These are phyloP conservation scores for Zonitis immaculata DNA, from an alignment of 2,888 invertebrate genomes.

Conservation along the genomic window DNA sequence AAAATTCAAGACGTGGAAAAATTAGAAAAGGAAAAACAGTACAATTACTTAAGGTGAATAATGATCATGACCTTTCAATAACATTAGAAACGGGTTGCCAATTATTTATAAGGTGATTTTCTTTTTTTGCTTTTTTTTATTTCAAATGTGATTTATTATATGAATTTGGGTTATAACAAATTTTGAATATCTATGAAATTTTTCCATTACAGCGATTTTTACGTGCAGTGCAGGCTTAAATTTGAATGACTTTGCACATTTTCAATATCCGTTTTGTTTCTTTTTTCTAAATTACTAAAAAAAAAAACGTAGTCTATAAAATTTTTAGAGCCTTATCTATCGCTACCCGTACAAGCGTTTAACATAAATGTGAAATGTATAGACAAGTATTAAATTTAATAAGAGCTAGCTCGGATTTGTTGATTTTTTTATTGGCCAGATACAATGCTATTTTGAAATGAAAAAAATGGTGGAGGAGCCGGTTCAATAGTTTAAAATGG, in stretches of 20 bases:
- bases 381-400: neutral
- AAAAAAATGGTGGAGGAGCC: too few species aligned
- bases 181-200: slow-evolving; percentile 30
- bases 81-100: neutral
- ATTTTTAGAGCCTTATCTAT: slow-evolving; percentile 15
- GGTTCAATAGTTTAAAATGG: too few species aligned
- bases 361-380: neutral
- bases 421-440: neutral
- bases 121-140: neutral
- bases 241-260: slow-evolving; percentile 34
- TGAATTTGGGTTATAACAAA: slow-evolving; percentile 17
- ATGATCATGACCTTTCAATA: neutral
- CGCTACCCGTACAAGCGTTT: slow-evolving; percentile 1
- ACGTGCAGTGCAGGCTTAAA: slow-evolving; percentile 28
- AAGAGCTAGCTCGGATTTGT: too few species aligned
- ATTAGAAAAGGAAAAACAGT: too few species aligned
- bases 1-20: too few species aligned
- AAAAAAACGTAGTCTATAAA: slow-evolving; percentile 24
- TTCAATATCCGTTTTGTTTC: slow-evolving; percentile 31
- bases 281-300: too few species aligned
- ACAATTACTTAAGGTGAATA: too few species aligned
- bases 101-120: neutral
- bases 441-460: too few species aligned
- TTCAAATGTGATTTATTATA: slow-evolving; percentile 24
- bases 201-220: slow-evolving; percentile 34